Evolutionary conservation across 2,888 invertebrate species (phyloP).

Genomic region (Achlya flavicornis): DNA sequence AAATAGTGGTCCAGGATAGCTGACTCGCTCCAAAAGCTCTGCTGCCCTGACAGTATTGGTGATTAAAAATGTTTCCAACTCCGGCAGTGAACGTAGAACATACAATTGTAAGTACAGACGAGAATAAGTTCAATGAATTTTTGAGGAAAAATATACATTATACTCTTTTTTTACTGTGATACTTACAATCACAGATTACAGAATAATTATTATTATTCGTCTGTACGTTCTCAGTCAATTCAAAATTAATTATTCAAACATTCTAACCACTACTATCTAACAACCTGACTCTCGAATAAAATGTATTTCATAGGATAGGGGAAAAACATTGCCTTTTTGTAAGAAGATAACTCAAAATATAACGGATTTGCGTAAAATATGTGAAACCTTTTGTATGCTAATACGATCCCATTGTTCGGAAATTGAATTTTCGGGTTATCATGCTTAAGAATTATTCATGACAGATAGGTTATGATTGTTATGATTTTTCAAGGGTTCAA

Average conservation of each 20-base stretch:
- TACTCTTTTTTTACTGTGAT: no score
- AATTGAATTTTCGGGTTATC: conserved; percentile 82
- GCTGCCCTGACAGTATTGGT: conserved; percentile 22
- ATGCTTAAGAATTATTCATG: conserved; percentile 80
- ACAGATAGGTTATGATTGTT: conserved; percentile 69
- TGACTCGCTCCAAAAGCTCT: conserved; percentile 25
- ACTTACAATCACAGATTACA: no score
- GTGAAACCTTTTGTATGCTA: conserved; percentile 84
- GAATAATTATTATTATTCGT: no score
- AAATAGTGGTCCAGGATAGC: conserved; percentile 31
- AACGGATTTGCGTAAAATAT: conserved; percentile 82
- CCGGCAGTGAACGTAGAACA: background rate
- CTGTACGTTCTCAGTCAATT: conserved; percentile 33
- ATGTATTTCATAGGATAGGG: conserved; percentile 73
- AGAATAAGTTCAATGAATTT: conserved; percentile 14
- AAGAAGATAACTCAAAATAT: conserved; percentile 79
- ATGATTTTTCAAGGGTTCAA: conserved; percentile 53
- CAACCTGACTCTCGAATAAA: conserved; percentile 57
- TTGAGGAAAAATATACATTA: background rate
- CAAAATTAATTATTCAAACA: conserved; percentile 50
- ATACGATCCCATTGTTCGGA: conserved; percentile 82
- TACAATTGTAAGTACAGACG: background rate
- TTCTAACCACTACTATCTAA: conserved; percentile 45
- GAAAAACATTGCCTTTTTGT: conserved; percentile 72
- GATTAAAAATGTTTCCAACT: background rate